A percentile compares a stretch with the other conserved stretches of the same genome.
These are phyloP conservation scores for Drosophila kanekoi DNA, from an alignment of 2,888 invertebrate species.

Conservation along the genomic window DNA sequence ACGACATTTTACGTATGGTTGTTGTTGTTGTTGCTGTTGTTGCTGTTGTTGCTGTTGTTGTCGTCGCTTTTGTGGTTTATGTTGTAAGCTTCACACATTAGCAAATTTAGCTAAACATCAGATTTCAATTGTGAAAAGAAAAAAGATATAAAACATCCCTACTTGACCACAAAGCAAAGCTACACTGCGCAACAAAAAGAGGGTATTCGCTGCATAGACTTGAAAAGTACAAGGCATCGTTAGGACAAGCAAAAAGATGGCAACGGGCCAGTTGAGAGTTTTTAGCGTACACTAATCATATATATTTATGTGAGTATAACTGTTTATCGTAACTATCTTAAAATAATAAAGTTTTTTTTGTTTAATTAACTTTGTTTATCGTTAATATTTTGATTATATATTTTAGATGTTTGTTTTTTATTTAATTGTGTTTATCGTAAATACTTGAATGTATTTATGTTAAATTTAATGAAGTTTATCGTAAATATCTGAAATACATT, in stretches of 20 bases:
- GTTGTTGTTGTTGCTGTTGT: conserved; percentile 9
- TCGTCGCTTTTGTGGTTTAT: conserved; percentile 32
- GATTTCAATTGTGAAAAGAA: conserved; percentile 27
- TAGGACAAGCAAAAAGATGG: too few relatives aligned
- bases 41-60: conserved; percentile 7
- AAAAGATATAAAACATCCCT: conserved; percentile 5
- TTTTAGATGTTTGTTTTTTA: too few relatives aligned
- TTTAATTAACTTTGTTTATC: too few relatives aligned
- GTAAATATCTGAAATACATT: too few relatives aligned
- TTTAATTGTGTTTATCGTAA: too few relatives aligned
- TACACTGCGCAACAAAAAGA: background rate
- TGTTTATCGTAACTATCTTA: background rate
- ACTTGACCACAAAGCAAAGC: conserved; percentile 12
- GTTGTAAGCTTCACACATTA: conserved; percentile 68
- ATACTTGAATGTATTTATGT: too few relatives aligned
- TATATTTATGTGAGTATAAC: too few relatives aligned
- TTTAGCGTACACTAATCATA: background rate
- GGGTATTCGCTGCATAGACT: too few relatives aligned
- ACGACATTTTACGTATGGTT: conserved; percentile 5
- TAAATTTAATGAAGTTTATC: too few relatives aligned
- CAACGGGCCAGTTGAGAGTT: background rate
- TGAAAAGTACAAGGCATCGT: too few relatives aligned
- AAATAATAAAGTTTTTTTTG: background rate
- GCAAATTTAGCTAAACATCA: conserved; percentile 59
- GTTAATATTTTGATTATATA: too few relatives aligned